Conservation (phyloP, 2,797 vertebrate species). For the Sebastes kiyomatsui region DNA sequence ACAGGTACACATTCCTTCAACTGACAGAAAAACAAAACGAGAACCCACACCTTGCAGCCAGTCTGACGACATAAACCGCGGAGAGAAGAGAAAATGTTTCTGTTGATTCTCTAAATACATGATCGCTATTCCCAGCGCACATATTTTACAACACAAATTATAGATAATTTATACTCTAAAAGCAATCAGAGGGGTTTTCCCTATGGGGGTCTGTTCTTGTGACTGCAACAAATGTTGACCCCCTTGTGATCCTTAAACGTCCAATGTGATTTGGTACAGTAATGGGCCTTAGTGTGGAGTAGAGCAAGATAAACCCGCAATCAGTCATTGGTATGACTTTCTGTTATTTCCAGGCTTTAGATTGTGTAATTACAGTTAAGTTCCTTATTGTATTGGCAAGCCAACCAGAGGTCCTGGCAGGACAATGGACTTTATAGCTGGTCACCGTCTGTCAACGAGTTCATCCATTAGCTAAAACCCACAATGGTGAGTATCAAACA, state of each 20-base stretch:
- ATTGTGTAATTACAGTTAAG: background rate
- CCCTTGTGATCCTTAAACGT: background rate
- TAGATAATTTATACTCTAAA: background rate
- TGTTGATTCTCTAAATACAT: background rate
- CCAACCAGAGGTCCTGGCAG: background rate
- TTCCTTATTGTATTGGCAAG: background rate
- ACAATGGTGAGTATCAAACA: background rate
- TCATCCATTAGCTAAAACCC: slow-evolving; percentile 1
- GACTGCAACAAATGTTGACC: background rate
- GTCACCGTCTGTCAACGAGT: slow-evolving; percentile 18
- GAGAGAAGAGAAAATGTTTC: background rate
- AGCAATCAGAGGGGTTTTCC: background rate
- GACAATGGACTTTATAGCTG: background rate
- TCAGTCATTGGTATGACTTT: background rate
- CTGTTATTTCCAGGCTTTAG: background rate
- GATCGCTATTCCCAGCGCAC: background rate
- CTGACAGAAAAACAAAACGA: slow-evolving; percentile 17
- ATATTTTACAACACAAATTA: background rate
- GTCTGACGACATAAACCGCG: background rate
- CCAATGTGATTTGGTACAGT: background rate
- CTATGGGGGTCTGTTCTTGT: background rate
- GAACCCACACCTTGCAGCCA: slow-evolving; percentile 23
- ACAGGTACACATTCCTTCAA: slow-evolving; percentile 41
- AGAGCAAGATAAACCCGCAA: background rate
- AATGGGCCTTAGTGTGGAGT: background rate